Conservation (phyloP, 2,888 invertebrate genomes). For the Athalia circularis region DNA sequence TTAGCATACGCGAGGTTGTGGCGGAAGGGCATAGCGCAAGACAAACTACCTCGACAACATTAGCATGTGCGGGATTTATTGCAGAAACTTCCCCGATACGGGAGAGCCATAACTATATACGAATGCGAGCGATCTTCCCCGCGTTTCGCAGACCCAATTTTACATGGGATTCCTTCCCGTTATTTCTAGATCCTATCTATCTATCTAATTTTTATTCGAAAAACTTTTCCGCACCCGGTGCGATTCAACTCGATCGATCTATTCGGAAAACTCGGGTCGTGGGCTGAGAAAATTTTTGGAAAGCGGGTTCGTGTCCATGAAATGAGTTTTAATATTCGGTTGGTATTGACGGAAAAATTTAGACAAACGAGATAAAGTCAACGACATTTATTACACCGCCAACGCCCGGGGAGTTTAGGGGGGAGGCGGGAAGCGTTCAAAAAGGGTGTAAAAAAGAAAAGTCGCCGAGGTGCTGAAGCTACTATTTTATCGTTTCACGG, state of each 20-base stretch:
- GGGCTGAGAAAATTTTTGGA: too few relatives aligned
- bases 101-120: background rate
- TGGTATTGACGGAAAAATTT: too few relatives aligned
- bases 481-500: background rate
- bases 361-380: too few relatives aligned
- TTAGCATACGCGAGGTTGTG: slow-evolving; percentile 46
- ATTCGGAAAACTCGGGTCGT: too few relatives aligned
- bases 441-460: background rate
- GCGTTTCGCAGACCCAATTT: slow-evolving; percentile 4
- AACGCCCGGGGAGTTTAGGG: too few relatives aligned
- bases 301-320: too few relatives aligned
- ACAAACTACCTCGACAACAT: slow-evolving; percentile 51
- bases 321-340: too few relatives aligned
- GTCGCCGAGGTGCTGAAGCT: background rate
- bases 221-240: too few relatives aligned
- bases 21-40: slow-evolving; percentile 41
- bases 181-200: too few relatives aligned
- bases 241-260: too few relatives aligned
- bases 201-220: too few relatives aligned
- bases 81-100: slow-evolving; percentile 48
- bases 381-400: too few relatives aligned
- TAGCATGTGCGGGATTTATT: slow-evolving; percentile 55
- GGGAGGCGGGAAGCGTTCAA: background rate
- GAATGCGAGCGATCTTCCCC: background rate
- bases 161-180: background rate